These are phyloP conservation scores for Bombus breviceps DNA, from an alignment of 1,140 invertebrate species.

Conservation along the genomic window DNA sequence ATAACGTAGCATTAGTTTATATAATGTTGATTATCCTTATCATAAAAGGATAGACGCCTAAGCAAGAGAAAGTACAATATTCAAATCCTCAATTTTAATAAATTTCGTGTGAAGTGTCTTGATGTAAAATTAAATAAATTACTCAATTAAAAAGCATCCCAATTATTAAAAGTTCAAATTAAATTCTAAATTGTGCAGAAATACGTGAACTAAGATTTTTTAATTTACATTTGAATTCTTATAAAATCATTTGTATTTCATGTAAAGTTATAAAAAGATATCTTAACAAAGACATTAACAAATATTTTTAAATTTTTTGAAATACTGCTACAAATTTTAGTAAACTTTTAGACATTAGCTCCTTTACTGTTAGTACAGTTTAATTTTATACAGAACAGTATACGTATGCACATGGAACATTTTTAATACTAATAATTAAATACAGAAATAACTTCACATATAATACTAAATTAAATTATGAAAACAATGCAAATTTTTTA, in stretches of 20 bases:
- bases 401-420: not conserved
- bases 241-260: not conserved
- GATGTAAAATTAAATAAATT: not conserved
- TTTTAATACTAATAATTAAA: conserved; percentile 8
- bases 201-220: not conserved
- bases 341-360: not conserved
- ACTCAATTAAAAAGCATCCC: not conserved
- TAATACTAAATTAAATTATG: not conserved
- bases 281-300: not conserved
- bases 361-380: not conserved
- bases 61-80: conserved; percentile 36
- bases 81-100: conserved; percentile 12
- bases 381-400: conserved; percentile 10
- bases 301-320: not conserved
- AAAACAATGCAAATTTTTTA: not conserved
- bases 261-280: not conserved
- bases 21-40: conserved; percentile 10
- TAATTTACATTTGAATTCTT: not conserved
- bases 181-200: not conserved
- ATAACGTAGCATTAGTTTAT: conserved; percentile 29
- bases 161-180: not conserved
- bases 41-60: conserved; percentile 2
- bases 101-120: not conserved
- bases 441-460: not conserved
- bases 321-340: not conserved